Evolutionary conservation across 1,140 invertebrate species (phyloP), one percentile per base, ranked within the genome.

Genomic region (Drosophila baimaii): DNA sequence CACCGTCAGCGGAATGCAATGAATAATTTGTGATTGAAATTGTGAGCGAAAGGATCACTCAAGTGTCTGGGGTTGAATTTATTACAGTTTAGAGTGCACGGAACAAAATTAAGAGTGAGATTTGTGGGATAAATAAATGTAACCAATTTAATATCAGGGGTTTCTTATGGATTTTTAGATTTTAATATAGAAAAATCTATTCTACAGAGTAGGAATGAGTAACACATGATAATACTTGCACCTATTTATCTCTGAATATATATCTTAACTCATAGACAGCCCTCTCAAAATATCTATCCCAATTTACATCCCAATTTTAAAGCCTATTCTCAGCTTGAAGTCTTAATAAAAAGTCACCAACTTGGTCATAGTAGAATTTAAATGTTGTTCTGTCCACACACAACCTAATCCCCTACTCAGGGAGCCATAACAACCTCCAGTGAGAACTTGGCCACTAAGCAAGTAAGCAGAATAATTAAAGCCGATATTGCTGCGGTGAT

Each of bases 401-500:
- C 51, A 10, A 15, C 37, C 41, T 31, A 66, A 68, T 55, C 25
- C 21, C 46, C 19, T 23, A 25, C 27, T 39, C 37, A 33, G 52
- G 52, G 17, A 64, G 25, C 43, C 62, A 64, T 19, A 58, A 58
- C 37, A 43, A 23, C 8, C 25, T 15, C n/a, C 19, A 51, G 12
- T 35, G n/a, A 21, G 37, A 63, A 41, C 27, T 23, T 64, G 62
- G 37, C 25, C 52, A 49, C 25, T 58, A 3, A n/a, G 54, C 21
- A 15, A 52, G 51, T 35, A 35, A 25, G 59, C n/a, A 19, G 31
- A 39, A 47, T 52, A 72, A 78, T 68, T 66, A 64, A 69, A 52
- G 27, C 44, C 31, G 52, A 57, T 57, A 61, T 69, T 66, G 54
- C 62, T 46, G 64, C 59, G 54, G 58, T 88, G 79, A 82, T 85